Evolutionary conservation across 1,140 invertebrate species (phyloP), one percentile per base, ranked within the genome.

Genomic region (Lordiphosa collinella): DNA sequence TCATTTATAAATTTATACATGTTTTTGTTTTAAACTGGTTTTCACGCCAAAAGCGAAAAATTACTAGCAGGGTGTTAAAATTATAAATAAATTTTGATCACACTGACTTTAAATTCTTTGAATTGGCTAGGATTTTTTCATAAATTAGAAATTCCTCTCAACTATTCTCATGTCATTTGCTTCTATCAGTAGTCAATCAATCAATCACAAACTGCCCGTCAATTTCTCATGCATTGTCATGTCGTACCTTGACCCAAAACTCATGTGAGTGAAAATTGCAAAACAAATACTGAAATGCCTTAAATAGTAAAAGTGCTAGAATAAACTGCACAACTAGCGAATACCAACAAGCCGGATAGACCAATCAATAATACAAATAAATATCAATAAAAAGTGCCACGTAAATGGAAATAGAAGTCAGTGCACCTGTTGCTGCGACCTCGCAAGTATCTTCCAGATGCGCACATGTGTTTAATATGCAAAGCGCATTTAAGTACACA

Each of bases 391-490:
- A 58, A 58, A 38, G 35, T n/a, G 37, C 36, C 36, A 46, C 37
- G 10, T 40, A 55, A 51, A 44, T 22, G 50, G 40, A 14, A 36
- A 16, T 52, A 50, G 62, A 36, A 55, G 52, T 48, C 53, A 58
- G 54, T 64, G 74, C 68, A 78, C 74, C 74, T 78, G 74, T 78
- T 78, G 74, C 68, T 63, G 25, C 25, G 25, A 51, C 70, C 34
- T 60, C 40, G 43, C 32, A 50, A 18, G 34, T 50, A 35, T 37
- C 12, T 38, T 14, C 36, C 12, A 11, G 32, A 8, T 10, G 22
- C 18, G 37, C 18, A 18, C 41, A 32, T 10, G 11, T 61, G 72
- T 60, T 78, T 72, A 68, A 46, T 68, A 78, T 78, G 73, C 73
- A 44, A 66, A 64, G 48, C 35, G 63, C 67, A 65, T 76, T 76